These are phyloP conservation scores for Falco punctatus DNA, from an alignment of 2,113 vertebrate genomes.

Conservation along the genomic window DNA sequence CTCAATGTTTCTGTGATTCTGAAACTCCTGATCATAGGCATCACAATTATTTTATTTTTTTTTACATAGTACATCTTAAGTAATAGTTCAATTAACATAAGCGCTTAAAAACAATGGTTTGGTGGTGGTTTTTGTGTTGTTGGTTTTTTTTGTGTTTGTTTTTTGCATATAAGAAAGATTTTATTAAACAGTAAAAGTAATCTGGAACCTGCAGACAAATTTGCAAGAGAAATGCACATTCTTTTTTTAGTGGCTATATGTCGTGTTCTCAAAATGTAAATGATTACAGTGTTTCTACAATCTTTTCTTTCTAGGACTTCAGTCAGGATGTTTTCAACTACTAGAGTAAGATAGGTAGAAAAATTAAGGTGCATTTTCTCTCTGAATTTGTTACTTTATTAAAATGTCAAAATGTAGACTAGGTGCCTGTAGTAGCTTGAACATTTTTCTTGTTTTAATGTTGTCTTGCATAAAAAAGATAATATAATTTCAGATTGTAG, in stretches of 20 bases:
- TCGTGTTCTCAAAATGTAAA: background rate
- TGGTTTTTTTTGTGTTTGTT: background rate
- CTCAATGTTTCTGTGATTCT: background rate
- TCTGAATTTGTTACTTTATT: background rate
- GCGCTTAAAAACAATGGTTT: background rate
- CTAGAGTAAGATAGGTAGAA: background rate
- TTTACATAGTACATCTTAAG: background rate
- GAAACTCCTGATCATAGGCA: background rate
- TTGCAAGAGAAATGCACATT: background rate
- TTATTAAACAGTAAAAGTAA: background rate
- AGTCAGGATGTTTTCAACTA: background rate
- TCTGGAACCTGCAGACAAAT: background rate
- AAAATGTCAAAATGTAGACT: background rate
- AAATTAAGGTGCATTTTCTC: accelerated
- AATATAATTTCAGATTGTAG: background rate
- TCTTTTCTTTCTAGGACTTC: background rate
- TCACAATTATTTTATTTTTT: background rate
- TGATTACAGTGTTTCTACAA: background rate
- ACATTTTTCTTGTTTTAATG: background rate
- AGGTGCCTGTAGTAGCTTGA: background rate
- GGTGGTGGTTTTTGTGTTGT: background rate
- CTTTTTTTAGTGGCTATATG: background rate
- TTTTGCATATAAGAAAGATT: background rate
- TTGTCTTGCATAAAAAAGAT: background rate
- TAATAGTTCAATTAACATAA: background rate